Evolutionary conservation across 2,888 invertebrate genomes (phyloP), one percentile per base, ranked within the genome.

Genomic region (Eupithecia centaureata): DNA sequence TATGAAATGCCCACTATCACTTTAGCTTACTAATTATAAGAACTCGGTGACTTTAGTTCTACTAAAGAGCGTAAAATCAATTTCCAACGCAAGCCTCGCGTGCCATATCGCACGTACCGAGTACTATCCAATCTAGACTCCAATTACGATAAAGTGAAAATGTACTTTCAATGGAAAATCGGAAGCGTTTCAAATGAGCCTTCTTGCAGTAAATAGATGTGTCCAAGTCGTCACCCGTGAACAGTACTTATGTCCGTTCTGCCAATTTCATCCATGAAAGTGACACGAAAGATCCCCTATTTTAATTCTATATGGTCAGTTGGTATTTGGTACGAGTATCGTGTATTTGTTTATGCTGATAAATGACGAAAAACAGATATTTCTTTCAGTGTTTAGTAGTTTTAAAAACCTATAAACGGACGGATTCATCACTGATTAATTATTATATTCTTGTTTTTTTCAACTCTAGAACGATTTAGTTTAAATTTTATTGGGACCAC

Each of bases 91-190:
- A 58, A 52, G 61, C 52, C 56, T 57, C 57, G 66, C 66, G 63
- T 64, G 63, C 63, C 69, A 70, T 61, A 66, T 58, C 60, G 35
- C 59, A 63, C 27, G 28, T 58, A 38, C 27, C 7, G 54, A 69
- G 62, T 65, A 33, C 59, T 28, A 60, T 33, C 27, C 65, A 63
- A 59, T 59, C 70, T 64, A 47, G 33, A 54, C 38, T 63, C 30
- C 71, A 75, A 74, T 72, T 64, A 82, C 68, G 58, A 72, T 82
- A 75, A 79, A 83, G 86, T 83, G 86, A 88, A 86, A 88, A 83
- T 83, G 77, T 78, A 86, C 86, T 87, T 87, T 86, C 86, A 71
- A 73, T 86, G 79, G 86, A 86, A 86, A 86, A 88, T 86, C 80
- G 84, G 85, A 84, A 85, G 82, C 83, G 76, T 79, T 81, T 77